Evolutionary conservation across 2,797 vertebrate genomes (phyloP).

Genomic region (Philypnodon macrostomus): DNA sequence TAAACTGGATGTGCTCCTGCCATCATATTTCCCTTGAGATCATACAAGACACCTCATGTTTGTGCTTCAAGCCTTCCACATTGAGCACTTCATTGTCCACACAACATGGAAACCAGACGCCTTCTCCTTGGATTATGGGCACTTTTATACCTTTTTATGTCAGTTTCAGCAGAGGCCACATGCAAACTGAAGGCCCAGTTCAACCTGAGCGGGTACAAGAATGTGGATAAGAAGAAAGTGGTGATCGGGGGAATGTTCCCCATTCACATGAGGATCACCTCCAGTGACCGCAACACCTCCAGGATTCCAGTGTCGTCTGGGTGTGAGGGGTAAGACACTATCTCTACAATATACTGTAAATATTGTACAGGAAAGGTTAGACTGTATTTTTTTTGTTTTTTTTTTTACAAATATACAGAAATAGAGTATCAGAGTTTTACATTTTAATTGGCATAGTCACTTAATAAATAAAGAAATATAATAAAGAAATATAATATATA

Average conservation of each 20-base stretch:
- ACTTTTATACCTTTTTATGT: conserved; percentile 32
- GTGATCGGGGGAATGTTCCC: conserved; percentile 84
- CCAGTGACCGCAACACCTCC: conserved; percentile 72
- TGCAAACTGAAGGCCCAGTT: conserved; percentile 86
- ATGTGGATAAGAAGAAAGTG: conserved; percentile 78
- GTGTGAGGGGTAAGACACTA: conserved; percentile 79
- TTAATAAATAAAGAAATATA: too few relatives aligned
- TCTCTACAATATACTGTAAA: too few relatives aligned
- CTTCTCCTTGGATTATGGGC: conserved; percentile 65
- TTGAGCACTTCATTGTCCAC: conserved; percentile 16
- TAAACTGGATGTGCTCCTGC: conserved; percentile 17
- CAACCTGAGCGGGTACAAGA: conserved; percentile 81
- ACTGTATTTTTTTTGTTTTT: too few relatives aligned
- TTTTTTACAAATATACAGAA: too few relatives aligned
- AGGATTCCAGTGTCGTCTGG: conserved; percentile 75
- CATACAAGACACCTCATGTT: conserved; percentile 45
- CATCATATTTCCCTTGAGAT: conserved; percentile 56
- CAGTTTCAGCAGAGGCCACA: conserved; percentile 51
- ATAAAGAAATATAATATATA: too few relatives aligned
- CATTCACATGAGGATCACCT: conserved; percentile 75
- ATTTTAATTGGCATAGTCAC: too few relatives aligned
- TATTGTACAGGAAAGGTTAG: too few relatives aligned
- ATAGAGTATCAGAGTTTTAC: too few relatives aligned
- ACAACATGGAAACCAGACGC: conserved; percentile 55
- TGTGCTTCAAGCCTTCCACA: conserved; percentile 27